Evolutionary conservation across 1,140 invertebrate genomes (phyloP).

Genomic region (Theocolax elegans): DNA sequence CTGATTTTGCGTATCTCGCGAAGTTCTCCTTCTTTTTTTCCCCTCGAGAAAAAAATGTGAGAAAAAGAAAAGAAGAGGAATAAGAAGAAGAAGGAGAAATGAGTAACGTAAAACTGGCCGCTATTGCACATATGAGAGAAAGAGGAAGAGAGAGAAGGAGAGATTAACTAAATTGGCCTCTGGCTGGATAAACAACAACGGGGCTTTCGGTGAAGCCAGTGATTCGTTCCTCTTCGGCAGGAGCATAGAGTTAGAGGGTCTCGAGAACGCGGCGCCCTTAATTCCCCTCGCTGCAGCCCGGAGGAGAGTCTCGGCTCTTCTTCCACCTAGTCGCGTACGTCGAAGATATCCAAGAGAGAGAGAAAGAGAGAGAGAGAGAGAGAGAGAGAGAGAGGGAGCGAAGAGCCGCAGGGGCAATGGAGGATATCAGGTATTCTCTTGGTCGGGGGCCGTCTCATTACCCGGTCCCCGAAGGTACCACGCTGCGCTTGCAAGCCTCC

Average conservation of each 20-base stretch:
- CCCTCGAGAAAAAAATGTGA: no score
- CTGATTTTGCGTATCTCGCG: slow-evolving; percentile 17
- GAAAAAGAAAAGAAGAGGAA: no score
- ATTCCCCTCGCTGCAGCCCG: background rate
- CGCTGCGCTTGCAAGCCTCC: slow-evolving; percentile 59
- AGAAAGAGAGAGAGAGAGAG: background rate
- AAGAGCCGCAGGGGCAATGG: slow-evolving; percentile 17
- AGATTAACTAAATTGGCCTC: slow-evolving; percentile 42
- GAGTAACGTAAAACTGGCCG: no score
- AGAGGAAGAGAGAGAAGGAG: no score
- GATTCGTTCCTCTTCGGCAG: slow-evolving; percentile 45
- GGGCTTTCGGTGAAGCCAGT: slow-evolving; percentile 41
- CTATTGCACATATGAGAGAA: no score
- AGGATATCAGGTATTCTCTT: slow-evolving; percentile 61
- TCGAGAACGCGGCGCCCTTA: background rate
- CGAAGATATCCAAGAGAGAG: no score
- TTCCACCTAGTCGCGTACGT: no score
- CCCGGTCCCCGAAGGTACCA: slow-evolving; percentile 62
- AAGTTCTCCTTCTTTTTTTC: background rate
- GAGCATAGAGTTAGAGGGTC: slow-evolving; percentile 43
- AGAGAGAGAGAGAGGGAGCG: background rate
- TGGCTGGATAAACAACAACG: slow-evolving; percentile 38
- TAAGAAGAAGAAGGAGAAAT: no score
- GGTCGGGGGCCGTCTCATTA: slow-evolving; percentile 69
- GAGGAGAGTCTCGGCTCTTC: no score